Conservation (phyloP, 92 coral and sea anemone species). For the Porites cylindrica region DNA sequence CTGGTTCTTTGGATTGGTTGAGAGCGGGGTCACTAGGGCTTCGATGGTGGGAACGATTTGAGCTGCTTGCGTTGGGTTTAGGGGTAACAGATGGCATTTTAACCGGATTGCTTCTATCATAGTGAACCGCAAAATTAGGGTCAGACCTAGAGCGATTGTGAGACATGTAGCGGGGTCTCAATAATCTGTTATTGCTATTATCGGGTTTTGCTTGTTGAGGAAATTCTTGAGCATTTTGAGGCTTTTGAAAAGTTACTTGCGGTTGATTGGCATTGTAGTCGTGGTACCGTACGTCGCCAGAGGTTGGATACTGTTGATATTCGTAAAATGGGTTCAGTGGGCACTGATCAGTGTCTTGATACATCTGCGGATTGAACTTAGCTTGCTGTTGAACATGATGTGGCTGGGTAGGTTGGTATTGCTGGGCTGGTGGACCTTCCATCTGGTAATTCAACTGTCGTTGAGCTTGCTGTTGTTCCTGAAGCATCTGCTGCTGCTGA, state of each 20-base stretch:
- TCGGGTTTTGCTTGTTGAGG: conserved; percentile 29
- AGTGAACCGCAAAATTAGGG: conserved; percentile 73
- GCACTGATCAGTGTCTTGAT: conserved; percentile 38
- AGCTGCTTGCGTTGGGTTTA: conserved; percentile 24
- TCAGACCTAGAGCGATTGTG: conserved; percentile 86
- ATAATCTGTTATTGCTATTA: conserved; percentile 23
- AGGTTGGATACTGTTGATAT: conserved; percentile 18
- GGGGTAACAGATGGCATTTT: conserved; percentile 8
- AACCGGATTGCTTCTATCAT: conserved; percentile 27
- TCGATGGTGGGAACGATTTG: conserved; percentile 57
- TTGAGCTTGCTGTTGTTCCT: conserved; percentile 63
- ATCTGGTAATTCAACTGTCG: conserved; percentile 52
- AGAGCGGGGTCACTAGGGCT: conserved; percentile 92
- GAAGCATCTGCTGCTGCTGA: conserved; percentile 55
- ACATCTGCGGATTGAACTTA: conserved; percentile 13
- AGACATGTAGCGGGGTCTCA: conserved; percentile 72
- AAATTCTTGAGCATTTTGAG: neutral
- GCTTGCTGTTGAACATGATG: conserved; percentile 43
- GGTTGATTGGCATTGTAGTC: conserved; percentile 20
- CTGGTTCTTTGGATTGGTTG: conserved; percentile 38
- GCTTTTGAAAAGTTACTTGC: conserved; percentile 14
- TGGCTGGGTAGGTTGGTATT: conserved; percentile 12
- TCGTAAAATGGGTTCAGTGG: conserved; percentile 54
- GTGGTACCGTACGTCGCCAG: neutral
- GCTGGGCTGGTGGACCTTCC: conserved; percentile 39